A percentile compares a stretch with the other conserved stretches of the same genome.
Evolutionary conservation across 1,140 invertebrate species (phyloP).

Genomic region (Atopsyche davidsoni): DNA sequence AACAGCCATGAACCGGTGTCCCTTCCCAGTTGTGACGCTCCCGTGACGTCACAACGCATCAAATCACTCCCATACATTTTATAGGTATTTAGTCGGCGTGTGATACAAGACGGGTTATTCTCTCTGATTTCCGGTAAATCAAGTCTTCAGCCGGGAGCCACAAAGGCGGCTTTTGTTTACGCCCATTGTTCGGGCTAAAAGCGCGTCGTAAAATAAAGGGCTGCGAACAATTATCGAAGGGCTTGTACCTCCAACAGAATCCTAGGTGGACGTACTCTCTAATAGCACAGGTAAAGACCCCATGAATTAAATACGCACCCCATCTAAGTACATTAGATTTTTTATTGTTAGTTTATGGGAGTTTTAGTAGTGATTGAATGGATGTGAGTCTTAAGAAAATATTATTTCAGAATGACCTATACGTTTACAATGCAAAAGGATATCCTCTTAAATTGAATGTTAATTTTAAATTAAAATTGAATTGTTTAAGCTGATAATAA

Average conservation of each 20-base stretch:
- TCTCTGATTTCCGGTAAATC: slow-evolving; percentile 28
- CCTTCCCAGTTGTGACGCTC: too few relatives aligned
- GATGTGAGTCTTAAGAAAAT: not conserved
- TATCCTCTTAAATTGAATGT: too few relatives aligned
- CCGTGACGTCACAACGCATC: too few relatives aligned
- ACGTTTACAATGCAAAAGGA: too few relatives aligned
- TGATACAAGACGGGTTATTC: not conserved
- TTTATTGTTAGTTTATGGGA: too few relatives aligned
- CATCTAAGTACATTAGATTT: too few relatives aligned
- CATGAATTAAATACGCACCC: not conserved
- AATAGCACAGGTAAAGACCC: slow-evolving; percentile 6
- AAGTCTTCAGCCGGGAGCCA: slow-evolving; percentile 18
- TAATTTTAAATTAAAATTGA: too few relatives aligned
- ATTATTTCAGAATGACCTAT: not conserved
- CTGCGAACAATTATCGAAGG: slow-evolving; percentile 26
- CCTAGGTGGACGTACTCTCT: not conserved
- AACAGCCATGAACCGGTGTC: too few relatives aligned
- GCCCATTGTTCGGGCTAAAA: slow-evolving; percentile 20
- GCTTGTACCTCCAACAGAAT: slow-evolving; percentile 3
- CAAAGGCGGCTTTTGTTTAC: slow-evolving; percentile 28
- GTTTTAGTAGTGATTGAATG: not conserved
- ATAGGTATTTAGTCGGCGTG: not conserved
- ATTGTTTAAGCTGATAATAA: too few relatives aligned
- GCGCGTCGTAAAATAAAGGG: slow-evolving; percentile 25
- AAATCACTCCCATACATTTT: too few relatives aligned